Conservation (phyloP, 2,888 invertebrate species). For the Rhamphomyia laevipes region DNA sequence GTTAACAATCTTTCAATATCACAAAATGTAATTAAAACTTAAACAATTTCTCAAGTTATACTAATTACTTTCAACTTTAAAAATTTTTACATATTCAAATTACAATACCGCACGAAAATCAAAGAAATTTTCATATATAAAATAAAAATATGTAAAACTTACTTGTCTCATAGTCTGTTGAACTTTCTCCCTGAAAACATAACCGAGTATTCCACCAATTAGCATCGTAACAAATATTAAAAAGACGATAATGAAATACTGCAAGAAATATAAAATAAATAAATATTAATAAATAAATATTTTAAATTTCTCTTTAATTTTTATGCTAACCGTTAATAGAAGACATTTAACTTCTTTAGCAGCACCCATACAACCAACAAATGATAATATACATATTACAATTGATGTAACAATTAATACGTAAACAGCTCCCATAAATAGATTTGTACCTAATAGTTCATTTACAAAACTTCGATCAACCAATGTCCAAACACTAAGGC, state of each 20-base stretch:
- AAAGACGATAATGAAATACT: conserved; percentile 84
- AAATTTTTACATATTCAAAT: too few relatives aligned
- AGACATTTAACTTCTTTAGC: conserved; percentile 88
- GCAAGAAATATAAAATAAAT: conserved; percentile 32
- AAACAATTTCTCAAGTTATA: too few relatives aligned
- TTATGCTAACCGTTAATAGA: conserved; percentile 68
- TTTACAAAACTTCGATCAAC: conserved; percentile 74
- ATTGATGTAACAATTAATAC: conserved; percentile 74
- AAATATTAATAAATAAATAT: background rate
- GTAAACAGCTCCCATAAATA: conserved; percentile 76
- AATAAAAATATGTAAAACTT: conserved; percentile 6
- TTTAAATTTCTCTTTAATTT: background rate
- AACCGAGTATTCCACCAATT: conserved; percentile 81
- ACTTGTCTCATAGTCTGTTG: conserved; percentile 56
- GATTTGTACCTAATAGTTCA: conserved; percentile 72
- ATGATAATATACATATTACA: conserved; percentile 68
- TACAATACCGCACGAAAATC: too few relatives aligned
- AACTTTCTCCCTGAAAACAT: conserved; percentile 80
- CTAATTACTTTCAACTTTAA: too few relatives aligned
- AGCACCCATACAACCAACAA: conserved; percentile 89
- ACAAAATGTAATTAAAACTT: too few relatives aligned
- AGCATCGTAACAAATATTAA: conserved; percentile 82
- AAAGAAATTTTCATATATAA: too few relatives aligned
- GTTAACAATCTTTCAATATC: too few relatives aligned
- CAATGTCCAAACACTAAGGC: conserved; percentile 74